Percentiles rank a stretch among this genome's conserved stretches.
Evolutionary conservation across 2,113 vertebrate genomes (phyloP).

Genomic region (Coptodon bakossiorum): DNA sequence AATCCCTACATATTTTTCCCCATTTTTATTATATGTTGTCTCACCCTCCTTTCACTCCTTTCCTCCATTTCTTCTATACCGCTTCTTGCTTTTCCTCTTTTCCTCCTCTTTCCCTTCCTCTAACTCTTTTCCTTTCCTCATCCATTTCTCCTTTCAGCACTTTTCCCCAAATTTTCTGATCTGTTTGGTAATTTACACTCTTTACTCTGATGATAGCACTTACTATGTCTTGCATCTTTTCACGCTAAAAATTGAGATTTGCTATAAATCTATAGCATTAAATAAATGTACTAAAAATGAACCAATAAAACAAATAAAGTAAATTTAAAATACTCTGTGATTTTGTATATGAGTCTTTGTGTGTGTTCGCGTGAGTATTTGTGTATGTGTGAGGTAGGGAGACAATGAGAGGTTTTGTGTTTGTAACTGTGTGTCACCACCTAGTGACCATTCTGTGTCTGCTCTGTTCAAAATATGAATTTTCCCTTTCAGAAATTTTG

Average conservation of each 20-base stretch:
- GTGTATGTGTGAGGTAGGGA: not conserved
- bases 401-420: not conserved
- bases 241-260: not conserved
- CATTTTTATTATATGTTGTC: not conserved
- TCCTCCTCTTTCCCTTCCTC: not conserved
- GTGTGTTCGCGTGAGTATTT: not conserved
- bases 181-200: not conserved
- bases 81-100: not conserved
- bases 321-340: fast-evolving
- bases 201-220: not conserved
- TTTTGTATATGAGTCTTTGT: not conserved
- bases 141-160: not conserved
- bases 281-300: not conserved
- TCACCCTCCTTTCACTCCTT: not conserved
- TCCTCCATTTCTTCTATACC: not conserved
- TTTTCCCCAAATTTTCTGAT: not conserved
- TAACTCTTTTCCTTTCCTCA: not conserved
- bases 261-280: not conserved
- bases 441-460: slow-evolving; percentile 17
- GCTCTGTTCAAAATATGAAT: not conserved
- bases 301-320: not conserved
- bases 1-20: not conserved
- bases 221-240: not conserved
- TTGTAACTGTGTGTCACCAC: slow-evolving; percentile 37
- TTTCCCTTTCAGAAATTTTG: not conserved